Evolutionary conservation across 2,888 invertebrate species (phyloP).

Genomic region (Tachina lurida): DNA sequence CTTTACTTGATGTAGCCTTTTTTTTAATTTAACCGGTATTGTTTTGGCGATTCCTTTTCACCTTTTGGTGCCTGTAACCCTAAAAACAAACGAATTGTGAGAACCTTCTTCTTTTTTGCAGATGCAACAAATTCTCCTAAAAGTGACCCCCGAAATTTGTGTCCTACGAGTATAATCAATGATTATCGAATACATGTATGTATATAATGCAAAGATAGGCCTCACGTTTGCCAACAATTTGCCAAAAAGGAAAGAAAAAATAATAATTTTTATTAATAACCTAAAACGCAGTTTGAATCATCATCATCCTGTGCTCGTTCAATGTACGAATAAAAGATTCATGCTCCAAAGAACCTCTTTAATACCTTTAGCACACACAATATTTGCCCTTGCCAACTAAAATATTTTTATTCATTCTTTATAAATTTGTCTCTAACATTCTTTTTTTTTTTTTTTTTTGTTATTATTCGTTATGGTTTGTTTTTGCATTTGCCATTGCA

Average conservation of each 20-base stretch:
- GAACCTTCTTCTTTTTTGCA: too few species aligned
- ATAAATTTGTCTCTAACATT: constrained; percentile 52
- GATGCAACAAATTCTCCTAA: too few species aligned
- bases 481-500: constrained; percentile 63
- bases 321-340: constrained; percentile 25
- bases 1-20: too few species aligned
- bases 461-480: constrained; percentile 19
- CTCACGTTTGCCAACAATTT: not conserved
- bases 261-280: constrained; percentile 13
- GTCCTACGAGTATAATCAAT: not conserved
- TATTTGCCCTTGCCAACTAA: constrained; percentile 62
- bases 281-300: constrained; percentile 24
- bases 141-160: not conserved
- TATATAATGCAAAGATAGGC: not conserved
- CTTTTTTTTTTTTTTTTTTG: constrained; percentile 3
- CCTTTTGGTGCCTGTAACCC: too few species aligned
- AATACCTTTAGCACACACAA: constrained; percentile 37
- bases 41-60: too few species aligned
- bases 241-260: not conserved
- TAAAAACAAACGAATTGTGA: too few species aligned
- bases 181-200: too few species aligned
- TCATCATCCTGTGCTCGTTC: constrained; percentile 8
- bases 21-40: too few species aligned
- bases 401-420: constrained; percentile 61
- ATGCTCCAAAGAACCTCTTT: constrained; percentile 49